Percentiles rank a stretch among this genome's conserved stretches.
Evolutionary conservation across 2,797 vertebrate species (phyloP).

Genomic region (Macrochelys suwanniensis): DNA sequence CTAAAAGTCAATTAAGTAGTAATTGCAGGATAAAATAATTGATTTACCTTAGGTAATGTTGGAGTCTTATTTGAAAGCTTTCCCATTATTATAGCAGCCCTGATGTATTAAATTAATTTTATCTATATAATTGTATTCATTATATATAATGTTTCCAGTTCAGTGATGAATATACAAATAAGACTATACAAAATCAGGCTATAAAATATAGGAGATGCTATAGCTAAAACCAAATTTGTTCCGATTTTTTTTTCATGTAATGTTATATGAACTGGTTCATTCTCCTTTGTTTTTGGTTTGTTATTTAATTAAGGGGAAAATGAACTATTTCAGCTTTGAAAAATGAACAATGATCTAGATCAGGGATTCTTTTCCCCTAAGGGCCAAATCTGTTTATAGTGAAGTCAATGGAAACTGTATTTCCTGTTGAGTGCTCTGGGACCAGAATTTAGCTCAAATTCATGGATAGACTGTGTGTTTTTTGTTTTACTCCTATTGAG

Average conservation of each 20-base stretch:
- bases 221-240: neutral
- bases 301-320: neutral
- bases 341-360: neutral
- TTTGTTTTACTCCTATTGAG: neutral
- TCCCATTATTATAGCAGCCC: slow-evolving; percentile 54
- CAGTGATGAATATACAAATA: slow-evolving; percentile 14
- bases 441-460: neutral
- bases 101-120: slow-evolving; percentile 73
- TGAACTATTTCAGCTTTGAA: no score
- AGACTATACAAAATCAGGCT: neutral
- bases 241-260: neutral
- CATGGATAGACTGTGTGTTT: neutral
- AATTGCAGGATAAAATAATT: slow-evolving; percentile 71
- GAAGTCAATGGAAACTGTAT: neutral
- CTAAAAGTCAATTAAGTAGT: slow-evolving; percentile 70
- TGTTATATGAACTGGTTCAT: neutral
- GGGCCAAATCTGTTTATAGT: neutral
- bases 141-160: slow-evolving; percentile 59
- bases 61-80: slow-evolving; percentile 63
- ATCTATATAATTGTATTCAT: slow-evolving; percentile 65
- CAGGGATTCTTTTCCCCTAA: neutral
- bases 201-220: neutral
- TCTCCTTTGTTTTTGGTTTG: neutral
- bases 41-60: slow-evolving; percentile 67
- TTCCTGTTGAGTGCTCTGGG: neutral